Evolutionary conservation across 2,888 invertebrate species (phyloP).

Genomic region (Drosophila dives): DNA sequence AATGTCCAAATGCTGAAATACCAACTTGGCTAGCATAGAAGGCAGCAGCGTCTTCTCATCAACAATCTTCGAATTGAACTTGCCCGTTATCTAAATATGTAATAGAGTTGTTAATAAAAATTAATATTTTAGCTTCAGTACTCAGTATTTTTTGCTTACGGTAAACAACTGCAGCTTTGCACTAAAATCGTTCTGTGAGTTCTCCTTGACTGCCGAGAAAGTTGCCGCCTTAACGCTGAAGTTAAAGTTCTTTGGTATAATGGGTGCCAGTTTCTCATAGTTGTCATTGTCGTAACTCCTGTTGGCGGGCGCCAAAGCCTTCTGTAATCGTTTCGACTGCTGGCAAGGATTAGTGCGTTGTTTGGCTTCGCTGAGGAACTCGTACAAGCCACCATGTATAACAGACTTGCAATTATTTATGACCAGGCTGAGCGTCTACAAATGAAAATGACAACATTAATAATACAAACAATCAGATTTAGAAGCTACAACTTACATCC

Average conservation of each 20-base stretch:
- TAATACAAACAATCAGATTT: background rate
- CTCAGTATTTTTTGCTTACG: constrained; percentile 82
- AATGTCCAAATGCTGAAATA: constrained; percentile 88
- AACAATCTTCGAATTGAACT: constrained; percentile 86
- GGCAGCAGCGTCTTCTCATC: constrained; percentile 85
- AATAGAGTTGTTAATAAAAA: background rate
- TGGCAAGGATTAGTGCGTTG: constrained; percentile 75
- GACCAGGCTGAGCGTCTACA: constrained; percentile 84
- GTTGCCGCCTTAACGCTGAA: constrained; percentile 90
- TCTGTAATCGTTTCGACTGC: constrained; percentile 28
- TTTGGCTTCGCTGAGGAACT: constrained; percentile 85
- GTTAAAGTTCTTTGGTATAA: constrained; percentile 93
- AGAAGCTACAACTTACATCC: constrained; percentile 86
- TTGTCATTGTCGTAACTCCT: constrained; percentile 85
- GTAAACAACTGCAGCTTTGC: constrained; percentile 89
- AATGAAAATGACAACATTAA: background rate
- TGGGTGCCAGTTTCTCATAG: constrained; percentile 89
- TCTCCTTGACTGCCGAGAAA: constrained; percentile 89
- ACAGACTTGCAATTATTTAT: constrained; percentile 85
- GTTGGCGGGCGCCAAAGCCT: constrained; percentile 25
- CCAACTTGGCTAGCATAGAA: constrained; percentile 88
- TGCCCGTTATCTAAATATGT: constrained; percentile 86
- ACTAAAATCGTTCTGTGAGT: constrained; percentile 89
- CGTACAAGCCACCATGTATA: constrained; percentile 86
- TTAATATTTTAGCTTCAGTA: background rate